These are phyloP conservation scores for Pogonomyrmex californicus DNA, from an alignment of 1,140 invertebrate genomes.

Conservation along the genomic window DNA sequence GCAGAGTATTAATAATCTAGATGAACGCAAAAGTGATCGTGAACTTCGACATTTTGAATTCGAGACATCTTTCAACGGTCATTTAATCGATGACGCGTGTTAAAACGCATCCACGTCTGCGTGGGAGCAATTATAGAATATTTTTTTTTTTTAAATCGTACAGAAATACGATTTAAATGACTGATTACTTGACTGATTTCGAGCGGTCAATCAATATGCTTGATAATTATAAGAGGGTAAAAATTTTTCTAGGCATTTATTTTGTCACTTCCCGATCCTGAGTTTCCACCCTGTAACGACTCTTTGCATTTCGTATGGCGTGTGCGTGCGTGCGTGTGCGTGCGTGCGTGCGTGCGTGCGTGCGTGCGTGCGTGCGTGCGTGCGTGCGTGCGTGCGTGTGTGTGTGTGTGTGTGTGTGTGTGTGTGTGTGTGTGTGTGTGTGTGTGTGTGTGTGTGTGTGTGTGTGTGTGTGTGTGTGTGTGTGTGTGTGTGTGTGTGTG, in stretches of 20 bases:
- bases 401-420: no score
- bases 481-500: no score
- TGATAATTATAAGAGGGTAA: background rate
- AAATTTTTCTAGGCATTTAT: background rate
- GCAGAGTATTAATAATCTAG: slow-evolving; percentile 10
- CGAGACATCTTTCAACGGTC: slow-evolving; percentile 11
- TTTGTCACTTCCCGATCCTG: background rate
- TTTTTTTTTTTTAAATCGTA: background rate
- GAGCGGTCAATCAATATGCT: background rate
- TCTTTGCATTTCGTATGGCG: background rate
- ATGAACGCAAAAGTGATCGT: background rate
- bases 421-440: no score
- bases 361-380: no score
- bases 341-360: no score
- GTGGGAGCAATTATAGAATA: background rate
- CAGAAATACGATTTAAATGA: background rate
- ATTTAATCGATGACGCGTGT: background rate
- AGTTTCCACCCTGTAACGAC: no score
- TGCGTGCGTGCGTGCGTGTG: no score
- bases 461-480: no score
- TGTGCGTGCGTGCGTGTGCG: no score
- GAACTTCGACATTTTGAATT: slow-evolving; percentile 30
- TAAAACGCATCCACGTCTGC: slow-evolving; percentile 22
- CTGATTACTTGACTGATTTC: background rate
- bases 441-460: no score